Base-by-base conservation (phyloP, 2,113 vertebrate species). In the Alethe castanea region DNA sequence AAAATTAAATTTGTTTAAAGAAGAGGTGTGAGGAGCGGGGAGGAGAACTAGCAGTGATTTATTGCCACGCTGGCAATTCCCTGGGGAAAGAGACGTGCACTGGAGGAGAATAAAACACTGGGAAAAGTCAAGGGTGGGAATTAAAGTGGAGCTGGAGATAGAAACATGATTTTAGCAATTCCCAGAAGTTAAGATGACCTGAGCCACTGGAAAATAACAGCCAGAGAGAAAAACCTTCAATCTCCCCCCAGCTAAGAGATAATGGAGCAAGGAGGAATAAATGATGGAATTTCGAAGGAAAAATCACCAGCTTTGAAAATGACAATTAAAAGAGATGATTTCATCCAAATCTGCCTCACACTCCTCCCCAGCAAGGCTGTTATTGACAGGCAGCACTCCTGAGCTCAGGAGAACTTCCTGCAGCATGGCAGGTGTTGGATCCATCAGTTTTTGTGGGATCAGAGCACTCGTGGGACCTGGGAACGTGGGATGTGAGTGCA, bases 31-130 rank as follows among this genome's bases (percentile, higher is more conserved):
- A 96, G 88, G 84, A 96, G 86, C 64, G 35, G 67, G 64, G 86
- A 90, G 64, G 88, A 92, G 91, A 96, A 95, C 93, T 88, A 95
- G 76, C 91, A 74, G 82, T 94, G 91, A 94, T 96, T 97, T 97
- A 94, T 94, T 90, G 92, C 76, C 76, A 56, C 1, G 10, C 76
- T 81, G 91, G 82, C 80, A 62, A 81, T 88, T 93, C 95, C 80
- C 90, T 1, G 26, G 50, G 94, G 95, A 94, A 77, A 95, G 59
- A 65, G 78, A 90, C 6, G 19, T 90, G 95, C 86, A 70, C 31
- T 61, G 67, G 91, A 86, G 67, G 59, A 73, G 80, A 94, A 95
- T 90, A 96, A 93, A 95, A 94, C 92, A 83, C 76, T 44, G 64
- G 71, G 24, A 88, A 83, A 94, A 95, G 91, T 95, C 91, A 95